Evolutionary conservation across 2,888 invertebrate genomes (phyloP).

Genomic region (Plagodis pulveraria): DNA sequence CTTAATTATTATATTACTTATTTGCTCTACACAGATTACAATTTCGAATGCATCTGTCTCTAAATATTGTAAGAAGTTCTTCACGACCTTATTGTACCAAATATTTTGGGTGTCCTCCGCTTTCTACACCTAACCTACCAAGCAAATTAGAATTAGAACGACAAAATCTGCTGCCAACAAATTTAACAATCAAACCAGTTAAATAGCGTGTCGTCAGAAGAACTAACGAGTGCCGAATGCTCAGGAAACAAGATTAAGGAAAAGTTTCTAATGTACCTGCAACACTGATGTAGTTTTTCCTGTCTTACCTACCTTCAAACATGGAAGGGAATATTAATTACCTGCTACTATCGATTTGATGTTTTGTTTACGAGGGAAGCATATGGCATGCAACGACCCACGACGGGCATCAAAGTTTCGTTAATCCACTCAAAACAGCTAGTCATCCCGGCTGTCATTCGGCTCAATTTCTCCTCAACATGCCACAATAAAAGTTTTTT

Average conservation of each 20-base stretch:
- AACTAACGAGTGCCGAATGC: constrained; percentile 8
- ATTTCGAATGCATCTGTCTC: no score
- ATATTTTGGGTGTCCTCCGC: background rate
- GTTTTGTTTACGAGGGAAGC: constrained; percentile 51
- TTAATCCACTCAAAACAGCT: constrained; percentile 74
- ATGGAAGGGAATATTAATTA: background rate
- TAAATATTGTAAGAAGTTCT: no score
- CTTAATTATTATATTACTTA: no score
- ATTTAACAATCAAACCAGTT: constrained; percentile 16
- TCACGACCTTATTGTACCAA: background rate
- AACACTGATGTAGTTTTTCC: background rate
- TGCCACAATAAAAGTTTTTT: constrained; percentile 31
- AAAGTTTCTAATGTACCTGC: background rate
- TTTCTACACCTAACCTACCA: constrained; percentile 7
- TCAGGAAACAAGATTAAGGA: background rate
- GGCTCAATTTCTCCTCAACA: constrained; percentile 34
- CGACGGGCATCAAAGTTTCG: constrained; percentile 59
- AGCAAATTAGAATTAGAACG: constrained; percentile 9
- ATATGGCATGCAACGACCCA: constrained; percentile 59
- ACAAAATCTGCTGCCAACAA: constrained; percentile 13
- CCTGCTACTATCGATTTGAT: constrained; percentile 1
- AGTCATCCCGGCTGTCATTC: constrained; percentile 70
- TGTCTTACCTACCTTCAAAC: background rate
- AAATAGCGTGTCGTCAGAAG: constrained; percentile 19
- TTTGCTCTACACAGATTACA: no score